Evolutionary conservation across 2,113 vertebrate genomes (phyloP).

Genomic region (Paramormyrops kingsleyae): DNA sequence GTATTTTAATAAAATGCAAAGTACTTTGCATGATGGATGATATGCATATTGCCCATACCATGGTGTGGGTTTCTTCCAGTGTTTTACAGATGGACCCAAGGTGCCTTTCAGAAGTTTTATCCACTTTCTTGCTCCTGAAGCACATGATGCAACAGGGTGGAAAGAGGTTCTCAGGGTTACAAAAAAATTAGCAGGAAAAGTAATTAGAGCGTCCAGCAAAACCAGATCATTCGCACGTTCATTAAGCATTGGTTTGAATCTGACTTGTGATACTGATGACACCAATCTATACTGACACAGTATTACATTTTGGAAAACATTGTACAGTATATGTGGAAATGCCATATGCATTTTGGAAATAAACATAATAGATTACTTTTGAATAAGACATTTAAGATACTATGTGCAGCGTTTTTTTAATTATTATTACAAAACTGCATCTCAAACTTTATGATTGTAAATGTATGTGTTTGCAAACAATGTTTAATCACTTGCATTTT

Average conservation of each 20-base stretch:
- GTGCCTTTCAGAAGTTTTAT: background rate
- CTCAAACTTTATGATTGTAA: background rate
- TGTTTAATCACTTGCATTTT: background rate
- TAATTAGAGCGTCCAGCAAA: background rate
- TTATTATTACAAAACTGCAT: background rate
- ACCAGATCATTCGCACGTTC: background rate
- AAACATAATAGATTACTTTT: background rate
- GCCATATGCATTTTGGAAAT: background rate
- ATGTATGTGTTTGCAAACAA: background rate
- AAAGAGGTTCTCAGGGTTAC: conserved; percentile 5
- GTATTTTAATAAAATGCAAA: conserved; percentile 1
- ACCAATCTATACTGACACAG: background rate
- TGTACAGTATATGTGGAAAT: background rate
- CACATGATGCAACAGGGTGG: conserved; percentile 5
- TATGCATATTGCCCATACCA: background rate
- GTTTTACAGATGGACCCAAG: background rate
- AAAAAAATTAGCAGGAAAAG: conserved; percentile 3
- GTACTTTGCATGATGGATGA: background rate
- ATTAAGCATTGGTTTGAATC: background rate
- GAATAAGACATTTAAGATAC: background rate
- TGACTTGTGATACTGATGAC: background rate
- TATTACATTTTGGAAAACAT: background rate
- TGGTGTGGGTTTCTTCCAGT: background rate
- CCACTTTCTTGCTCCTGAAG: background rate
- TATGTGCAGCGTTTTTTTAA: background rate